Base-by-base conservation (phyloP, 1,140 invertebrate species). In the Philopotamus ludificatus region DNA sequence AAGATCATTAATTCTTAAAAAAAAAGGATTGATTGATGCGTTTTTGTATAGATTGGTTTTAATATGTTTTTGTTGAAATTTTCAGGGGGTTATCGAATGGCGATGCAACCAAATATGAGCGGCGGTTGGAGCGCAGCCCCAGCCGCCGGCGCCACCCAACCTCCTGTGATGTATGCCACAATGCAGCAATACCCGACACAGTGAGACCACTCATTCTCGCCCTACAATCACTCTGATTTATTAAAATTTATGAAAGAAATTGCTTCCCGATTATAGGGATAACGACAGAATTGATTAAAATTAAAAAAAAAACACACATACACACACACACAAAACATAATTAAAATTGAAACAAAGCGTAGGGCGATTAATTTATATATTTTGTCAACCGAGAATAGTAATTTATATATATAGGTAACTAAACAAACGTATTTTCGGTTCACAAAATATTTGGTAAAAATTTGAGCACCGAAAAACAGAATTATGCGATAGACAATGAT, bases 181-280 rank as follows among this genome's bases (percentile, higher is more conserved):
- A 88, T 90, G 84, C 88, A 88, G 73, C 89, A 91, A 77, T 91
- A 89, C 75, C 89, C 88, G 73, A 85, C 87, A 72, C 87, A 88
- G 85, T 88, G 85, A 86, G 80, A 77, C 68, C 71, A 69, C 73
- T 73, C 51, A 26, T 20, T 10, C 39, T 57, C 50, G 54, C 42
- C 60, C 42, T 26, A 22, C 45, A 41, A 44, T 16, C 55, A 18
- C 42, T 21, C 20, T 44, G 68, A 49, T 16, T 22, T 22, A 22
- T 16, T 34, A 50, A 25, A 47, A 41, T 22, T 47, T 22, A 28
- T 51, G 28, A n/a, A 21, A 45, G 2, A 50, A 21, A 10, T 25
- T 16, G 45, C 12, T 15, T 42, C 28, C 42, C 44, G 15, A 18
- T 60, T 15, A 60, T 49, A 47, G 42, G 42, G 22, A 23, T 16